Base-by-base conservation (phyloP, 2,888 invertebrate genomes). In the Eretmocerus hayati region DNA sequence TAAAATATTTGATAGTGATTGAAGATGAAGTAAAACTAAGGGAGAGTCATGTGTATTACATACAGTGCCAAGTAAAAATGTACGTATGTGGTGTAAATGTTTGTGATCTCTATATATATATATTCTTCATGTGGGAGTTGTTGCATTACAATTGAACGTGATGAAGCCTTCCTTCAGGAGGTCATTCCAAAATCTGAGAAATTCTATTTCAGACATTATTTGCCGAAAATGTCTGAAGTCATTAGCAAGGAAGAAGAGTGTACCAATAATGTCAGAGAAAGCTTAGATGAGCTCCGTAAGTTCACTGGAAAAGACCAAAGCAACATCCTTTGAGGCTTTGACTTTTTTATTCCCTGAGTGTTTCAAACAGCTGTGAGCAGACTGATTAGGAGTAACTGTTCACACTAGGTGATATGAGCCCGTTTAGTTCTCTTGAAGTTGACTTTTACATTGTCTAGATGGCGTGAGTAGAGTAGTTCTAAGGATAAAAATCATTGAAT, bases 41-140 rank as follows among this genome's bases (percentile, higher is more conserved):
- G 33, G 31, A 42, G 33, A 50, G 38, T 41, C 18, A 26, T 31
- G 18, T n/a, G 9, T 56, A 55, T 42, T 53, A 51, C 22, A 53
- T 46, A 21, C 54, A 52, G 30, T 42, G 45, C 31, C 53, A 53
- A 47, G 47, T 53, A 22, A 51, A 53, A 42, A 40, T 51, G 41
- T 53, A 56, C 16, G 30, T 54, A 38, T 40, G 48, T 23, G 55
- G 55, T 23, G 36, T 50, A 35, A 45, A n/a, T 16, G 20, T 37
- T 30, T 53, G 56, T 48, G 53, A 56, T 46, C 23, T 56, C 13
- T 56, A 45, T 41, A 38, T 56, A n/a, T 52, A 48, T 35, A 44
- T 55, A 39, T 55, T 53, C 20, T 26, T 46, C 31, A 32, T 42
- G 41, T 30, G 45, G 45, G 9, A 46, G 44, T 23, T 30, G 21